phyloP scores from a whole-genome alignment of 2,888 invertebrate genomes.

The Pyrocoelia pectoralis region DNA sequence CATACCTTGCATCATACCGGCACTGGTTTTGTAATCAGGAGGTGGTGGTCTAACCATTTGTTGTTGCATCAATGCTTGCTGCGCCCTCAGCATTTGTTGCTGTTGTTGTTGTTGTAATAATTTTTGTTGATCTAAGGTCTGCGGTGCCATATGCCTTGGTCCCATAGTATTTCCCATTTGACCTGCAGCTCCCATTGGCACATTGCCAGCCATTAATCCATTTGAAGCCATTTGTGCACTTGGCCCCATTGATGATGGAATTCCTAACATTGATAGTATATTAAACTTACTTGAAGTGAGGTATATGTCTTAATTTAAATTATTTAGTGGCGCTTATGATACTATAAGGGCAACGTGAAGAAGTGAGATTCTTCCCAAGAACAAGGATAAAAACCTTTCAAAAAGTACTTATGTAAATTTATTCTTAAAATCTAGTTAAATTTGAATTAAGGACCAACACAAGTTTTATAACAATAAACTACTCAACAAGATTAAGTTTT shows the following conservation, averaged over 20 bases:
- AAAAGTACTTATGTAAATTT: too few relatives aligned
- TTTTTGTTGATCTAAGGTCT: slow-evolving; percentile 56
- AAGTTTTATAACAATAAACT: too few relatives aligned
- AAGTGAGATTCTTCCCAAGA: too few relatives aligned
- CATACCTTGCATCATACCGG: slow-evolving; percentile 61
- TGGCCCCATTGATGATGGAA: slow-evolving; percentile 42
- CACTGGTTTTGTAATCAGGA: slow-evolving; percentile 82
- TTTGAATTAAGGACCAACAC: too few relatives aligned
- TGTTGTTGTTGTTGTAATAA: slow-evolving; percentile 52
- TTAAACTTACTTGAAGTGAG: too few relatives aligned
- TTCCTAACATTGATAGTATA: slow-evolving; percentile 36
- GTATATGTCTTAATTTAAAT: too few relatives aligned
- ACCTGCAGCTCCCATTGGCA: slow-evolving; percentile 37
- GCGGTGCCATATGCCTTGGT: slow-evolving; percentile 47
- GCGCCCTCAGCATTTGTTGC: slow-evolving; percentile 68
- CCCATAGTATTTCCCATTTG: slow-evolving; percentile 38
- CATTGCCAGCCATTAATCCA: slow-evolving; percentile 43
- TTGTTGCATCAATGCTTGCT: slow-evolving; percentile 52
- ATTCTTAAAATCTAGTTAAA: too few relatives aligned
- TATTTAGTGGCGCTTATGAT: too few relatives aligned
- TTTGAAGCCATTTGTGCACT: slow-evolving; percentile 44
- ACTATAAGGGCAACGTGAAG: too few relatives aligned
- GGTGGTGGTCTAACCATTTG: slow-evolving; percentile 74
- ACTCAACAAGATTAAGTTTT: too few relatives aligned
- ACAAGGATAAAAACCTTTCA: too few relatives aligned